Conservation (phyloP, 2,888 invertebrate species). For the Zelleria hepariella region DNA sequence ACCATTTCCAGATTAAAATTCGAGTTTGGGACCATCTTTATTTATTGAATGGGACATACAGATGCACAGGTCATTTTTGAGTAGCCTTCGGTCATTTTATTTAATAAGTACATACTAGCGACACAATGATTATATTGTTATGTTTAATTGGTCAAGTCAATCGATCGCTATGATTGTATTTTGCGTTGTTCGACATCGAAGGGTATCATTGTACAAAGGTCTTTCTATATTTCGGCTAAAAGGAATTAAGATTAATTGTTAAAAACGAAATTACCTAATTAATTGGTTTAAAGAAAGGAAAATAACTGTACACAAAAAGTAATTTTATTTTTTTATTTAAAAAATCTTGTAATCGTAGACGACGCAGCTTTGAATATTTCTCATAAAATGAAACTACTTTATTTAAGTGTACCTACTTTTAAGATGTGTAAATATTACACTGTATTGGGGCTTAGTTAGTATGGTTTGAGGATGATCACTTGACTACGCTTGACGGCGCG, state of each 20-base stretch:
- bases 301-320: constrained; percentile 17
- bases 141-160: background rate
- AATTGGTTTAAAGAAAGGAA: constrained; percentile 11
- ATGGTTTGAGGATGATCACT: background rate
- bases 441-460: constrained; percentile 25
- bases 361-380: constrained; percentile 16
- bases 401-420: constrained; percentile 41
- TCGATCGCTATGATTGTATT: background rate
- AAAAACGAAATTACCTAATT: no score
- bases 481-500: background rate
- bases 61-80: background rate
- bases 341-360: constrained; percentile 23
- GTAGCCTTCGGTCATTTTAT: background rate
- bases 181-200: constrained; percentile 7
- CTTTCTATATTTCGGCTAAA: constrained; percentile 14
- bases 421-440: constrained; percentile 68
- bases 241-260: constrained; percentile 9
- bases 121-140: background rate
- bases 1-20: background rate
- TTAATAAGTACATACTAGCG: background rate
- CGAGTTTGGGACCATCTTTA: constrained; percentile 18
- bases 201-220: constrained; percentile 20
- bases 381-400: constrained; percentile 1
- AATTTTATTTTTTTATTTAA: constrained; percentile 29
- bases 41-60: background rate